Conservation (phyloP, 2,113 vertebrate species). For the Ahaetulla prasina region DNA sequence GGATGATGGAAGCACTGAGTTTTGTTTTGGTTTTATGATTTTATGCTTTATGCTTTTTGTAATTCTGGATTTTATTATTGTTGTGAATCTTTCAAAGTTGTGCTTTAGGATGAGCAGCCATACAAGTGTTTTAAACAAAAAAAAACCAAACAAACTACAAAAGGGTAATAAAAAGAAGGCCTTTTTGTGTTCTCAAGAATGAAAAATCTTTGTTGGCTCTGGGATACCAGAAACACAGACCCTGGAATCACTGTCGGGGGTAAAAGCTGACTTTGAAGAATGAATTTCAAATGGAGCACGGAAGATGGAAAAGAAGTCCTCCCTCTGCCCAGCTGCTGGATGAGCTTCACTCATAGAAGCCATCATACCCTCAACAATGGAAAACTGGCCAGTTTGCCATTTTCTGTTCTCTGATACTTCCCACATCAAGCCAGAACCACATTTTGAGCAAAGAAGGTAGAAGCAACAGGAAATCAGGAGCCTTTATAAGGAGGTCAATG, state of each 20-base stretch:
- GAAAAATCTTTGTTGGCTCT: neutral
- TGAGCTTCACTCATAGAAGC: neutral
- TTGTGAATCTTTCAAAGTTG: neutral
- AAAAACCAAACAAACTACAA: neutral
- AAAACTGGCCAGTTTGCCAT: neutral
- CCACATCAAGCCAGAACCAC: neutral
- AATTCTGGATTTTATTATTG: neutral
- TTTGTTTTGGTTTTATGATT: neutral
- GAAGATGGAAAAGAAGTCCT: neutral
- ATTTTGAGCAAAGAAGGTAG: neutral
- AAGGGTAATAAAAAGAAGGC: neutral
- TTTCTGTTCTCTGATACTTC: neutral
- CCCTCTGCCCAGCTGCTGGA: neutral
- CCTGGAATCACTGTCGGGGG: neutral
- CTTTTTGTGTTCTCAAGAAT: neutral
- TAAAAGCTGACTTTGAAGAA: neutral
- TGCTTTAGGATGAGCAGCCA: neutral
- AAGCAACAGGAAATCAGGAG: neutral
- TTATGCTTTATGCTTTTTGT: neutral
- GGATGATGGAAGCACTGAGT: neutral
- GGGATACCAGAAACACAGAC: neutral
- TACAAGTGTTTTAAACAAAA: neutral
- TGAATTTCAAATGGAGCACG: neutral
- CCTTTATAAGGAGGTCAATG: neutral
- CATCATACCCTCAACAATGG: neutral